Evolutionary conservation across 2,888 invertebrate species (phyloP), one percentile per base, ranked within the genome.

Genomic region (Diaphora mendica): DNA sequence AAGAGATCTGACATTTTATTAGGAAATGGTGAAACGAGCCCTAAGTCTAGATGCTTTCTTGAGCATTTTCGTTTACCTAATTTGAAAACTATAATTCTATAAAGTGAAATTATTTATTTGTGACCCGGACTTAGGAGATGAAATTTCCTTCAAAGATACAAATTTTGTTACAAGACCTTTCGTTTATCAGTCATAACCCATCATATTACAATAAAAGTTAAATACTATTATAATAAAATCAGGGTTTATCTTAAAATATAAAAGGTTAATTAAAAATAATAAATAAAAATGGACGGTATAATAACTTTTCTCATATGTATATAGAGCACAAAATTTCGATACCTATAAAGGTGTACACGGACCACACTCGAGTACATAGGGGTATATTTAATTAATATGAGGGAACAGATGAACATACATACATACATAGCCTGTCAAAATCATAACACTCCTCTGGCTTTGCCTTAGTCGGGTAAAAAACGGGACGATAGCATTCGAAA

Each of bases 251-350:
- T 39, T 23, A 42, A 66, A 39, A 23, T 13, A 59, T 4, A 55
- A 55, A 17, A 64, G 1, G 11, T 33, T 33, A 23, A 15, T 26
- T n/a, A 44, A 9, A 51, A 68, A 48, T 66, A 71, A 66, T 55
- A 30, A 66, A 42, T 51, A 59, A 71, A 66, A 48, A 48, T 64
- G 73, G 69, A 73, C 69, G 69, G 73, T 68, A 55, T 51, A 68
- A 55, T 48, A 64, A 68, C 39, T n/a, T 15, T 68, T 39, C 48
- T 62, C 48, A 48, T 23, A 42, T 39, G 51, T 69, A 59, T 30
- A 62, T 26, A 30, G 59, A 59, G 69, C 51, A 51, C n/a, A 51
- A 26, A 30, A 66, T 8, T 17, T 3, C n/a, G 17, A 17, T 13
- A 13, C 1, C 9, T 39, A 11, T 39, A 39, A 39, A 39, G 35